Base-by-base conservation (phyloP, 1,140 invertebrate genomes). In the Eubasilissa regina region DNA sequence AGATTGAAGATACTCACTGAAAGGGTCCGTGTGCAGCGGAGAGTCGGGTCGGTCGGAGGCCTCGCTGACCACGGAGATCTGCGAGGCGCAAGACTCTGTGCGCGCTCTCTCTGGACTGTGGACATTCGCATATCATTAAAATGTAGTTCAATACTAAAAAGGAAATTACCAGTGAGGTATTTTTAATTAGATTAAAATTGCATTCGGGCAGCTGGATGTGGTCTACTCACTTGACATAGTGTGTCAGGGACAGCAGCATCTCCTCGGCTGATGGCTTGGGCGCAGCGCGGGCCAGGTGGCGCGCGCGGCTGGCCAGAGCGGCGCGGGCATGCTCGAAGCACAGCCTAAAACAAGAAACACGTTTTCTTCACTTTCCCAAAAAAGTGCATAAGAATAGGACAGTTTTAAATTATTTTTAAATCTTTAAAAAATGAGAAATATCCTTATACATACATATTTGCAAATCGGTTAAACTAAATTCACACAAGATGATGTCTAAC, bases 61-160 rank as follows among this genome's bases (percentile, higher is more conserved):
- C 19, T 89, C 88, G 70, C 87, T 88, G 13, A 89, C 88, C 7
- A 89, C 88, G 0, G 88, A 89, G 45, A 89, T 86, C 0, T 87
- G 85, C 0, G 88, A 89, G 7, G 88, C 87, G 53, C 87, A 89
- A 0, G 88, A 89, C 12, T 86, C 86, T 0, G 88, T 89, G 0
- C 88, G 82, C 0, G 85, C 81, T 0, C 88, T 82, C 64, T 88
- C 88, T 6, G 86, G 85, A 9, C 88, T 88, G 83, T 0, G 84
- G 25, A 35, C 1, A 35, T 35, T 35, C 6, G 25, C 25, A 3
- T 6, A 35, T 35, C 6, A 3, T 35, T 35, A 3, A 35, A 35
- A 35, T 35, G 25, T 6, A 35, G 25, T 1, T 35, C 25, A n/a
- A n/a, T n/a, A n/a, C n/a, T n/a, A n/a, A n/a, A n/a, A n/a, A n/a